A percentile compares a stretch with the other conserved stretches of the same genome.
Conservation (phyloP, 2,888 invertebrate species). For the Nomada goodeniana region DNA sequence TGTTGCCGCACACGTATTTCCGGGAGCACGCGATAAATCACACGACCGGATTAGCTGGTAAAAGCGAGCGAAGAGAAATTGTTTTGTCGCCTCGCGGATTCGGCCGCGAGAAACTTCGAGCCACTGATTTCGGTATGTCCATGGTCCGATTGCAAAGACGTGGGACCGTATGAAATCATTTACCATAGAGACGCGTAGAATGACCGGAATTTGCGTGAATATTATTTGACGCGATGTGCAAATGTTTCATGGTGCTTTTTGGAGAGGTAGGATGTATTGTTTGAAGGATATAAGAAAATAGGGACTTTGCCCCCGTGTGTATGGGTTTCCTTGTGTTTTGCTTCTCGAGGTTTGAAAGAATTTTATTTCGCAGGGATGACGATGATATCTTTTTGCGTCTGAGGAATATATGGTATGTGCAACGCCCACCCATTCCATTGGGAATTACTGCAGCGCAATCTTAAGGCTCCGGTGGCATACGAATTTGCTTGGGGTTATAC, state of each 20-base stretch:
- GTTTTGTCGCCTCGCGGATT: constrained; percentile 35
- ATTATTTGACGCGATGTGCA: background rate
- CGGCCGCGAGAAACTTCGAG: background rate
- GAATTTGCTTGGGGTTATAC: background rate
- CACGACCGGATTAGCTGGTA: constrained; percentile 38
- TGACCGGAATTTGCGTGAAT: background rate
- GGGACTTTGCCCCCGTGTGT: no score
- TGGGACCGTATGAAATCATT: no score
- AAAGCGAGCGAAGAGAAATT: constrained; percentile 32
- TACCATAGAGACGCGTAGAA: no score
- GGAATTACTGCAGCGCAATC: background rate
- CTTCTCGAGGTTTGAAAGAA: no score
- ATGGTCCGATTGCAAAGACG: background rate
- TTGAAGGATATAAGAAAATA: no score
- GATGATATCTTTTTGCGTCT: no score
- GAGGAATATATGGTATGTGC: no score
- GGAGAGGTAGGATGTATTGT: no score
- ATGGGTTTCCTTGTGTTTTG: no score
- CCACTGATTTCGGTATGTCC: background rate
- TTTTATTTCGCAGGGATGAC: no score
- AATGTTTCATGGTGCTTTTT: background rate
- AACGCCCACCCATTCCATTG: no score
- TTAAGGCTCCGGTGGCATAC: background rate
- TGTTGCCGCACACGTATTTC: constrained; percentile 45
- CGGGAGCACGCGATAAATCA: constrained; percentile 41